Evolutionary conservation across 1,140 invertebrate species (phyloP), one percentile per base, ranked within the genome.

Genomic region (Agrypnia vestita): DNA sequence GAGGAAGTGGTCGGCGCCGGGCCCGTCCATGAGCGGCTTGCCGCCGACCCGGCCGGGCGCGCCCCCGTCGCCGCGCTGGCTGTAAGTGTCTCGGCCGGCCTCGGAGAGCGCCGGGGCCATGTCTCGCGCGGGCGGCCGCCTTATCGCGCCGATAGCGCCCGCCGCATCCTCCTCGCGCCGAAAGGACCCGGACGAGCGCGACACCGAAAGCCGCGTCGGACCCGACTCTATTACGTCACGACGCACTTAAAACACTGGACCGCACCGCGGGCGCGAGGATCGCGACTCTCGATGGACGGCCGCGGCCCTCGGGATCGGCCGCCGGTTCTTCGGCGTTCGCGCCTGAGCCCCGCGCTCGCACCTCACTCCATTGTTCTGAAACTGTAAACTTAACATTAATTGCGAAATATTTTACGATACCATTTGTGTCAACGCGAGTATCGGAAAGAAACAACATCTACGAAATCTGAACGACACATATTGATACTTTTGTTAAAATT

Each of bases 51-150:
- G 87, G 87, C 86, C 84, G 84, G 86, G 76, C 87, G 85, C 84
- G 85, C 86, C 86, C 86, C 86, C 86, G 86, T 76, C 80, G 82
- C 86, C 84, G 83, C 78, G 82, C 76, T 84, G 74, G 83, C 82
- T 84, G 85, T 56, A 74, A 15, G 51, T 56, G 51, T 74, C 71
- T 84, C 85, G 85, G 64, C 85, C 85, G 85, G 89, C 87, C 85
- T 90, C 88, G 49, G 89, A 88, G 80, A 91, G 90, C 86, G 91
- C 91, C 86, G 91, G 91, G 88, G 91, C 91, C 90, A 91, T 91
- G 47, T 86, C 86, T 85, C 85, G 25, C 25, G 25, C 25, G 25
- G 25, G 25, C 25, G 25, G 25, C 25, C 85, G 81, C 84, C 84
- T 86, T 86, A 85, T 86, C 85, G 86, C 83, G 86, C 85, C 21